Percentiles rank a stretch among this genome's conserved stretches.
These are phyloP conservation scores for Trissolcus japonicus DNA, from an alignment of 2,888 invertebrate species.

Conservation along the genomic window DNA sequence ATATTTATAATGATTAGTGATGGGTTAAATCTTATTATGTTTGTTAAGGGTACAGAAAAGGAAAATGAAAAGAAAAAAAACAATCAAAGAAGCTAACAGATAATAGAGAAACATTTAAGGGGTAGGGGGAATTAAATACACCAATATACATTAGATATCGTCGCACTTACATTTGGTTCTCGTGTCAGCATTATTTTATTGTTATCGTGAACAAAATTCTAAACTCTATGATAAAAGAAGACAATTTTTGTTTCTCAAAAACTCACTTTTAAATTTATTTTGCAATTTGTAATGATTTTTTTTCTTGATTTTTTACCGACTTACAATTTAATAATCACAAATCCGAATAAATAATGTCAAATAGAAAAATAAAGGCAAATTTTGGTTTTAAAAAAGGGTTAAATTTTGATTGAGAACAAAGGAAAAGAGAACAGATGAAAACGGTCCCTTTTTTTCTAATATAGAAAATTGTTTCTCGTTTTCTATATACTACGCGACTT, in stretches of 20 bases:
- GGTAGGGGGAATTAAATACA: slow-evolving; percentile 58
- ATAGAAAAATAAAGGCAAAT: slow-evolving; percentile 3
- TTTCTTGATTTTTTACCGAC: neutral
- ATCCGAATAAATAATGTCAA: slow-evolving; percentile 34
- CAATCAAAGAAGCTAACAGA: neutral
- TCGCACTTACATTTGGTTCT: slow-evolving; percentile 46
- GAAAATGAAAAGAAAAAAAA: slow-evolving; percentile 33
- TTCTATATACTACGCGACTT: slow-evolving; percentile 8
- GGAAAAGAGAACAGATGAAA: too few species aligned
- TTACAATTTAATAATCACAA: slow-evolving; percentile 34
- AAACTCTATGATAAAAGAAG: too few species aligned
- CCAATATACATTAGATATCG: slow-evolving; percentile 64
- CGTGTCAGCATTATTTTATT: slow-evolving; percentile 50
- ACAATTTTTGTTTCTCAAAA: too few species aligned
- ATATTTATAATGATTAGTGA: too few species aligned
- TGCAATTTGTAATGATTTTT: slow-evolving; percentile 4
- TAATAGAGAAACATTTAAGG: slow-evolving; percentile 60
- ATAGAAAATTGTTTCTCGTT: neutral
- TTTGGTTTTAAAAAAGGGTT: too few species aligned
- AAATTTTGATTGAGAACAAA: too few species aligned
- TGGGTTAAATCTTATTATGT: too few species aligned
- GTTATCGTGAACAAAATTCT: slow-evolving; percentile 17
- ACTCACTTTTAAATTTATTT: neutral
- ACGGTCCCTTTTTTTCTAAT: neutral
- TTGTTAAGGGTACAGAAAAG: slow-evolving; percentile 4